Conservation (phyloP, 2,113 vertebrate genomes). For the Centrocercus urophasianus region DNA sequence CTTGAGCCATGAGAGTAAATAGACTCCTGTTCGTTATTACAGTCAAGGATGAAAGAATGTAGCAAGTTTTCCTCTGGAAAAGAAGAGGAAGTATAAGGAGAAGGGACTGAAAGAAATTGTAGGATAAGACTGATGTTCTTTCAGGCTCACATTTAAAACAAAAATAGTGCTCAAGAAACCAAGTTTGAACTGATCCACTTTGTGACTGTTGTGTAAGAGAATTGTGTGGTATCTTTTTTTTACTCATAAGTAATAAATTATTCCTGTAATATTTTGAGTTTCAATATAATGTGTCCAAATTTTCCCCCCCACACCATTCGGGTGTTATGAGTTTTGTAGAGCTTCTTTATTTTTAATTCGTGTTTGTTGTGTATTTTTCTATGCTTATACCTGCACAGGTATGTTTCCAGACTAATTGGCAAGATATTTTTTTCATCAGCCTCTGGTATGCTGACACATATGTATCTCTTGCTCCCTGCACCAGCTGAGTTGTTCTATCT, state of each 20-base stretch:
- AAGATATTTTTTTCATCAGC: constrained; percentile 51
- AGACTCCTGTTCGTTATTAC: background rate
- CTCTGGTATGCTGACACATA: constrained; percentile 50
- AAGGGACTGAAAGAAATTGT: background rate
- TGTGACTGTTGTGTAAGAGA: background rate
- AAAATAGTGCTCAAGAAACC: background rate
- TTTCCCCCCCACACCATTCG: no score
- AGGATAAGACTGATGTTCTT: background rate
- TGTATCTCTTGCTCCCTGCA: constrained; percentile 31
- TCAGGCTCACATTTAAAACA: background rate
- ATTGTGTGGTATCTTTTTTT: background rate
- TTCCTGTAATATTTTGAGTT: background rate
- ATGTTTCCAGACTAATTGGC: constrained; percentile 56
- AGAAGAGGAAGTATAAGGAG: background rate
- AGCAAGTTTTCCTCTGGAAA: background rate
- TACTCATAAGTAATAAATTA: background rate
- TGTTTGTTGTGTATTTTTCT: background rate
- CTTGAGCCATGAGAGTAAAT: background rate
- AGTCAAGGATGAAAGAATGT: background rate
- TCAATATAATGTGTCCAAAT: background rate
- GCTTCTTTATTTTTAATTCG: background rate
- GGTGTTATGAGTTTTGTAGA: background rate
- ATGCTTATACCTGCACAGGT: constrained; percentile 42
- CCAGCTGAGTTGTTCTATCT: constrained; percentile 52
- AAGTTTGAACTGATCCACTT: background rate